A percentile compares a stretch with the other conserved stretches of the same genome.
Evolutionary conservation across 1,140 invertebrate genomes (phyloP).

Genomic region (Paraescarpia echinospica): DNA sequence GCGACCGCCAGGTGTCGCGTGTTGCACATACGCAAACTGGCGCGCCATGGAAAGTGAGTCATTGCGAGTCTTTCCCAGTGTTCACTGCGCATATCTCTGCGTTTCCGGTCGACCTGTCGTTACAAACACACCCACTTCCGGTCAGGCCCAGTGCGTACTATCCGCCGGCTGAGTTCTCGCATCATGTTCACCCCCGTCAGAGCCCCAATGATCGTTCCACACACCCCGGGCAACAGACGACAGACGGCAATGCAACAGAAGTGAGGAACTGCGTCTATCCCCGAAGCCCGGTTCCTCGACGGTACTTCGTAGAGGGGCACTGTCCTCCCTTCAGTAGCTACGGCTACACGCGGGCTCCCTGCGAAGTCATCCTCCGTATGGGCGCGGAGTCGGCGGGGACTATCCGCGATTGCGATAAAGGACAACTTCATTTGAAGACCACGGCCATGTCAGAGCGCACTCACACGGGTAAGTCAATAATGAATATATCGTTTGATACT

Average conservation of each 20-base stretch:
- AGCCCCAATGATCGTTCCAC: not conserved
- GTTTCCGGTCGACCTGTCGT: not conserved
- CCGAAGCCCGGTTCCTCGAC: not conserved
- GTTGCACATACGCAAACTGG: not conserved
- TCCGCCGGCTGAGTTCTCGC: not conserved
- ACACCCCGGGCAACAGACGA: not conserved
- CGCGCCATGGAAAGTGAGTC: not conserved
- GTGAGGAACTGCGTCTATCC: not conserved
- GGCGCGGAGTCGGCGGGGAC: not conserved
- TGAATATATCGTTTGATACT: too few relatives aligned
- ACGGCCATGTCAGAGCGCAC: not conserved
- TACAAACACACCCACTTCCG: not conserved
- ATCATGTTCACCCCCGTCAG: not conserved
- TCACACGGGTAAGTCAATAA: not conserved
- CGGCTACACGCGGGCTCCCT: not conserved
- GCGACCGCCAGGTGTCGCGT: not conserved
- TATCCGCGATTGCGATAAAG: not conserved
- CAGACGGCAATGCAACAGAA: not conserved
- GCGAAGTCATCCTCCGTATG: not conserved
- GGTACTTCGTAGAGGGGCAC: not conserved
- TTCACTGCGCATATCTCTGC: not conserved
- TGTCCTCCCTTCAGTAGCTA: not conserved
- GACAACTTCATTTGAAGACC: not conserved
- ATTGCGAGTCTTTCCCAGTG: not conserved
- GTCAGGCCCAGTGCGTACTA: not conserved